Evolutionary conservation across 2,888 invertebrate genomes (phyloP), one percentile per base, ranked within the genome.

Genomic region (Barypeithes pellucidus): DNA sequence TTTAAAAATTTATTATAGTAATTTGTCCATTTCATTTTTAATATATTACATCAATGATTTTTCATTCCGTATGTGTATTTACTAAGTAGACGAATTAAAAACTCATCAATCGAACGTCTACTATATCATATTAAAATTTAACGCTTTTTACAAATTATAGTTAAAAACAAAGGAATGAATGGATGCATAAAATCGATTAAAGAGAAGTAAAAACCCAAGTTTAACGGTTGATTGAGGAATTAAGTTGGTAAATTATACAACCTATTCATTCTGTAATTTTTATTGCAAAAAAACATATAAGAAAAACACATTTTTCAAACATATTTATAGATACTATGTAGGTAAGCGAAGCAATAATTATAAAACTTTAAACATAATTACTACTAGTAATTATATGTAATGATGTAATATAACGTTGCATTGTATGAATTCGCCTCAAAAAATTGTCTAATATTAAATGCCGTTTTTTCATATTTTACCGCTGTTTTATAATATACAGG

Each of bases 131-230:
- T 8, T 29, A 29, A 29, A 43, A 43, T 9, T 50, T n/a, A 22
- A 4, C 12, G 22, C n/a, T 50, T 22, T 50, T 50, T 50, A 50
- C 1, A 22, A n/a, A 22, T 50, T 24, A 1, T 24, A 1, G 24
- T 4, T 24, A 50, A 50, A 50, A 50, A 50, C 22, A 22, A 50
- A 22, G 24, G 16, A 47, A 47, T 20, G 11, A 20, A n/a, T 22
- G 22, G n/a, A 22, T 50, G 50, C 50, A 50, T 50, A 50, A 24
- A 50, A 50, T 50, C 24, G 50, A 50, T 50, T 22, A 12, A 50
- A 50, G 50, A 3, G 47, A n/a, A 47, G 11, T 20, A 47, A 50
- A 50, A 50, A 24, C 12, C 12, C 12, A 4, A 12, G n/a, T 50
- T 50, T 50, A 50, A 24, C 50, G 50, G 24, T n/a, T 50, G 50